Base-by-base conservation (phyloP, 2,888 invertebrate species). In the Synergus japonicus region DNA sequence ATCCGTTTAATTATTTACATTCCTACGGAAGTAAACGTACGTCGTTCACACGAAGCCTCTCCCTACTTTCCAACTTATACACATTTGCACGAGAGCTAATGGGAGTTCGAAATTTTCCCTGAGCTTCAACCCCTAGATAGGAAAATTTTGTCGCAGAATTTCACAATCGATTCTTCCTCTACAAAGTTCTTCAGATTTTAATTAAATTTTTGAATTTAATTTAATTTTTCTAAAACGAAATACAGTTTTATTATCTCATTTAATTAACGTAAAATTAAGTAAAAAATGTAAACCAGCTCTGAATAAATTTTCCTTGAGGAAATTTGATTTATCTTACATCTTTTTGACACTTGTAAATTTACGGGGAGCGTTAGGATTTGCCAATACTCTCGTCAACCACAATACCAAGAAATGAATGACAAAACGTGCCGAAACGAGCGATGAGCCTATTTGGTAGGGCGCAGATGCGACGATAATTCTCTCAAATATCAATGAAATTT, bases 381-480 rank as follows among this genome's bases (percentile, higher is more conserved):
- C 73, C 73, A 73, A 73, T 73, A 73, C 46, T 67, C 18, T 46
- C 18, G 49, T 4, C 37, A 73, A 73, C 69, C 41, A 12, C 37
- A 10, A 54, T 73, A 58, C 73, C 73, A 54, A 73, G 73, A 73
- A 73, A 73, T 73, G 73, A 73, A 73, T 73, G 73, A 73, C 73
- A 73, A 73, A 73, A 54, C 54, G 63, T 63, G 29, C 29, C 18
- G 63, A 63, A 63, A 63, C 29, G 49, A 73, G 73, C 54, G 54
- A 73, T 73, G 73, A 73, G 54, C 73, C 73, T 58, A 54, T 73
- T 67, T 13, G 4, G 15, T 13, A 58, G 41, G 15, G 54, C 54
- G 73, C 73, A 54, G 54, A 73, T n/a, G 54, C 54, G 5, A n/a
- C 13, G 9, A 13, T 9, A 29, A 73, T 73, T 54, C 49, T n/a